Evolutionary conservation across 1,140 invertebrate genomes (phyloP).

Genomic region (Charaxes varanes): DNA sequence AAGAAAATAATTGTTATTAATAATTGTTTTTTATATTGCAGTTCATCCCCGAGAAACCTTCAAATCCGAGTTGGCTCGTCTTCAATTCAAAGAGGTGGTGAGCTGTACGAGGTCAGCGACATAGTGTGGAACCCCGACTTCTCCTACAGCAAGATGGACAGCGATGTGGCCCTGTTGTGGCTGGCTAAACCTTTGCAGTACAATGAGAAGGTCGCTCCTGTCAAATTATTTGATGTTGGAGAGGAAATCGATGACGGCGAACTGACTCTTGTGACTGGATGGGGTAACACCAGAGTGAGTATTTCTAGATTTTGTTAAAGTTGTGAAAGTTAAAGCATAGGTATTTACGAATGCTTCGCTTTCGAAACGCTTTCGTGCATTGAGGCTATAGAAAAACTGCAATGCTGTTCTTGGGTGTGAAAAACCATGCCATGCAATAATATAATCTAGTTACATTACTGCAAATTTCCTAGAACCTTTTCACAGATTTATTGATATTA

Average conservation of each 20-base stretch:
- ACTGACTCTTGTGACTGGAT: conserved; percentile 48
- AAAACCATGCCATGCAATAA: no score
- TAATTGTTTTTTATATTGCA: conserved; percentile 16
- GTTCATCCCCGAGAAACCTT: conserved; percentile 26
- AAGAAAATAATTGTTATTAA: not conserved
- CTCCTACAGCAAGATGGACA: conserved; percentile 47
- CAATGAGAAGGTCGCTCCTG: conserved; percentile 64
- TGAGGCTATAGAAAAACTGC: no score
- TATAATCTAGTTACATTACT: no score
- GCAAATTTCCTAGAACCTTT: no score
- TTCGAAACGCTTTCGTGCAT: no score
- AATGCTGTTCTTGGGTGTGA: no score
- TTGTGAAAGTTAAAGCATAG: no score
- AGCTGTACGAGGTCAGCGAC: conserved; percentile 42
- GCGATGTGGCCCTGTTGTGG: conserved; percentile 78
- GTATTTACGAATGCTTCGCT: no score
- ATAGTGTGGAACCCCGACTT: conserved; percentile 42
- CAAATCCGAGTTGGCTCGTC: conserved; percentile 52
- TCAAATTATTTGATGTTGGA: conserved; percentile 64
- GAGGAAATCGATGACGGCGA: conserved; percentile 50
- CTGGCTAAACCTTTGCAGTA: conserved; percentile 72
- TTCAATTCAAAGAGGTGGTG: conserved; percentile 39
- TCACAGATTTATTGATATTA: no score
- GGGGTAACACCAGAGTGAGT: conserved; percentile 51
- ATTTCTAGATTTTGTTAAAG: no score